Percentiles rank a stretch among this genome's conserved stretches.
phyloP scores from a whole-genome alignment of 2,888 invertebrate genomes.

The Philhelius pedissequus region DNA sequence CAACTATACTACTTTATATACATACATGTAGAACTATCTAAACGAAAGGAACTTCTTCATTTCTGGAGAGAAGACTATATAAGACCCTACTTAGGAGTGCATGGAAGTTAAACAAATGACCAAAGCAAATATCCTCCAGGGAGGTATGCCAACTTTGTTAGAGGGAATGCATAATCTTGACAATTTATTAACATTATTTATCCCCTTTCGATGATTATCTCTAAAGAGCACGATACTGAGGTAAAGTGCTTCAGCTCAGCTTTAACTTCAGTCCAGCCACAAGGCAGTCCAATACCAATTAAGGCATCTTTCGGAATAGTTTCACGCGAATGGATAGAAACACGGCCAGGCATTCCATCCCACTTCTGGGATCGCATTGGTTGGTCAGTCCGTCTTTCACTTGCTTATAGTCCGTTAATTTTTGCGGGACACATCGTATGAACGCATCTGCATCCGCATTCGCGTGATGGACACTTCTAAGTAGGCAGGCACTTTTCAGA shows the following conservation, averaged over 20 bases:
- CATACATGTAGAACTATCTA: background rate
- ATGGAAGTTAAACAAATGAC: conserved; percentile 20
- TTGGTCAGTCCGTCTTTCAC: background rate
- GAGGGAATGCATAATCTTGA: conserved; percentile 55
- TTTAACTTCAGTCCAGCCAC: conserved; percentile 11
- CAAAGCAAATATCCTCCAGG: conserved; percentile 58
- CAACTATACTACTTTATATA: background rate
- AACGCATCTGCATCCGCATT: conserved; percentile 68
- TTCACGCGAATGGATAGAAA: conserved; percentile 17
- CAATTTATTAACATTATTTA: conserved; percentile 67
- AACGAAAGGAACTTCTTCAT: conserved; percentile 7
- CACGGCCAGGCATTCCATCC: conserved; percentile 32
- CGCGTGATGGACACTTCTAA: conserved; percentile 65
- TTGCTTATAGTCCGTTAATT: conserved; percentile 55
- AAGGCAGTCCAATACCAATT: conserved; percentile 50
- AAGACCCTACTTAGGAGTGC: no score
- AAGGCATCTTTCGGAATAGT: conserved; percentile 47
- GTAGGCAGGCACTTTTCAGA: conserved; percentile 52
- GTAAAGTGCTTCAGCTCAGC: conserved; percentile 19
- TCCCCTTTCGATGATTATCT: conserved; percentile 63
- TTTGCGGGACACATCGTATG: conserved; percentile 64
- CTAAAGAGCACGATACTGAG: conserved; percentile 24
- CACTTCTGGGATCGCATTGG: conserved; percentile 31
- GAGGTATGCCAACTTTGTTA: conserved; percentile 45
- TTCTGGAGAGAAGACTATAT: conserved; percentile 17